Evolutionary conservation across 1,140 invertebrate genomes (phyloP), one percentile per base, ranked within the genome.

Genomic region (Drosophila asahinai): DNA sequence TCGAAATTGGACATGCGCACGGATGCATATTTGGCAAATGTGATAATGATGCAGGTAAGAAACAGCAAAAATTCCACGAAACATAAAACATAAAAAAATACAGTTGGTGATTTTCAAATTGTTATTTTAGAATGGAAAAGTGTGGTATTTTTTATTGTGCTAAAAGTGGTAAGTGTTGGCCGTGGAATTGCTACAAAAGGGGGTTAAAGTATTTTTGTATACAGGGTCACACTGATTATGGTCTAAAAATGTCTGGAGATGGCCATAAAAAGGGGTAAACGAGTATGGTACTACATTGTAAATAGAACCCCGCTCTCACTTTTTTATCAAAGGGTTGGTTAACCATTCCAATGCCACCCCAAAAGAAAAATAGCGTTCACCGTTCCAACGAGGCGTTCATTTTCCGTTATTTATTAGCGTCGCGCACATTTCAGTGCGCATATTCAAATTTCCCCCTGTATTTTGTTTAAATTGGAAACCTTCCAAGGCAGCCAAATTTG

Each of bases 11-110:
- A 86, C 81, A 83, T 68, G 83, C 76, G 68, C 63, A 62, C 71
- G 68, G 58, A 82, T 86, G 77, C 73, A 71, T 87, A 81, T 87
- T 87, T 87, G 84, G 84, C 73, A 84, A 89, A 81, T 78, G 67
- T 67, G 81, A 83, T 83, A 86, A 84, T 89, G 77, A 89, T 48
- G 52, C 55, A 43, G 58, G 61, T 40, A 49, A 36, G 36, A 55
- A 11, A 3, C 17, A 9, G 17, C 6, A 19, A 38, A 40, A 45
- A 75, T 65, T 57, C 60, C 36, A 27, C 43, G 8, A 54, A 60
- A 75, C 38, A 68, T 38, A 47, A 61, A 42, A 15, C 48, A 36
- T 9, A 11, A 36, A 72, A 57, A 65, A 54, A 60, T 51, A 72
- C 27, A 40, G 33, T 27, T 43, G 15, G 22, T 36, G 38, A 25